These are phyloP conservation scores for Scaptodrosophila latifasciaeformis DNA, from an alignment of 2,888 invertebrate species.

Conservation along the genomic window DNA sequence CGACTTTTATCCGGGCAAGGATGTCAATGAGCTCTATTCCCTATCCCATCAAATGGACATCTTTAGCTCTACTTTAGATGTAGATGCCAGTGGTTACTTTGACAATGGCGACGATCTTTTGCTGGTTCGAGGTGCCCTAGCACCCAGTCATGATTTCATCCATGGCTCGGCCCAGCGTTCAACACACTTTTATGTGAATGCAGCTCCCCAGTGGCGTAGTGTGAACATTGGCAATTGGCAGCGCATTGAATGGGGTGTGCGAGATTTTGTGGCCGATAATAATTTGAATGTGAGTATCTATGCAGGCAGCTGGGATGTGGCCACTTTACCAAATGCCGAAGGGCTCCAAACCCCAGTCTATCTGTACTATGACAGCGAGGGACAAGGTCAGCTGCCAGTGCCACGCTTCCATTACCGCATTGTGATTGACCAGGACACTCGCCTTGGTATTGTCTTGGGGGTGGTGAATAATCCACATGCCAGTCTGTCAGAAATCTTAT, in stretches of 20 bases:
- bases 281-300: constrained; percentile 74
- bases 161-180: constrained; percentile 76
- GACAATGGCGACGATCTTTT: constrained; percentile 39
- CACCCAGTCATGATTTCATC: constrained; percentile 76
- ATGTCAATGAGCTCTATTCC: constrained; percentile 70
- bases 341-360: constrained; percentile 67
- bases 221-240: constrained; percentile 79
- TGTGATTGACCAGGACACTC: constrained; percentile 74
- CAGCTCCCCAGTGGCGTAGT: constrained; percentile 77
- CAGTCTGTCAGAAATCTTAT: constrained; percentile 38
- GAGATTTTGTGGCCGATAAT: constrained; percentile 72
- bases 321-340: constrained; percentile 75
- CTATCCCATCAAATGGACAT: constrained; percentile 67
- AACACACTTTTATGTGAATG: constrained; percentile 77
- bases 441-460: constrained; percentile 65
- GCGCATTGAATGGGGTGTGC: constrained; percentile 75
- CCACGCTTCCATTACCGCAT: constrained; percentile 78
- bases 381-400: constrained; percentile 74
- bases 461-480: constrained; percentile 73
- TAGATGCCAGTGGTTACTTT: constrained; percentile 54
- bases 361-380: constrained; percentile 55
- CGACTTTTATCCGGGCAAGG: constrained; percentile 68
- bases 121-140: constrained; percentile 76
- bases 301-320: constrained; percentile 77
- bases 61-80: constrained; percentile 66